Conservation (phyloP, 2,888 invertebrate species). For the Euphydryas editha region DNA sequence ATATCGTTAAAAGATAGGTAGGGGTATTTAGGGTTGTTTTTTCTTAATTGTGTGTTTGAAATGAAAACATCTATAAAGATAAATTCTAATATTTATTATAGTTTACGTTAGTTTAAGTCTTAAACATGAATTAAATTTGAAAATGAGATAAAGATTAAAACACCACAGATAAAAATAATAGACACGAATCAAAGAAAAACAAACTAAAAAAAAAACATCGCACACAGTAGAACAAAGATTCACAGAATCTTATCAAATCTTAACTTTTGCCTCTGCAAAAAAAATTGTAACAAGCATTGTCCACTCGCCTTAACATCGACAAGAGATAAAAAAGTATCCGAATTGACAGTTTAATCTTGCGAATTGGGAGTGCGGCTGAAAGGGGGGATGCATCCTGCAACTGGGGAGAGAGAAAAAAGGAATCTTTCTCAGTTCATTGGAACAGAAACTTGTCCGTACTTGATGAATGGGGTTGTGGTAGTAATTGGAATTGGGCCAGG, state of each 20-base stretch:
- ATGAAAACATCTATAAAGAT: too few species aligned
- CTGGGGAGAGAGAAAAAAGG: constrained; percentile 37
- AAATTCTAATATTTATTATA: too few species aligned
- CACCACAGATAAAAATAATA: too few species aligned
- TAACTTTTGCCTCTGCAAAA: constrained; percentile 21
- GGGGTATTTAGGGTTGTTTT: background rate
- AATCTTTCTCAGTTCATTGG: constrained; percentile 46
- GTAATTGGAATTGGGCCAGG: constrained; percentile 46
- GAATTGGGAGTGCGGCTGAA: constrained; percentile 56
- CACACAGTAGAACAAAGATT: background rate
- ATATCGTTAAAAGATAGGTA: constrained; percentile 1
- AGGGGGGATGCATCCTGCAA: constrained; percentile 39
- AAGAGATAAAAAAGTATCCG: constrained; percentile 60
- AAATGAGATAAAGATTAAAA: too few species aligned
- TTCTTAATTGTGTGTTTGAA: background rate
- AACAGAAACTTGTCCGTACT: constrained; percentile 45
- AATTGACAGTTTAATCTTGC: constrained; percentile 78
- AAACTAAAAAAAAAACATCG: background rate
- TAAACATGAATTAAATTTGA: too few species aligned
- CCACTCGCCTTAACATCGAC: constrained; percentile 44
- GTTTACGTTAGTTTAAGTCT: too few species aligned
- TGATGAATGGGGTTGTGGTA: constrained; percentile 44
- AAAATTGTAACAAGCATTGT: constrained; percentile 17
- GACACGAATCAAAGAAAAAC: too few species aligned
- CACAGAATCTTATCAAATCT: background rate